Evolutionary conservation across 2,113 vertebrate species (phyloP), one percentile per base, ranked within the genome.

Genomic region (Cathartes aura): DNA sequence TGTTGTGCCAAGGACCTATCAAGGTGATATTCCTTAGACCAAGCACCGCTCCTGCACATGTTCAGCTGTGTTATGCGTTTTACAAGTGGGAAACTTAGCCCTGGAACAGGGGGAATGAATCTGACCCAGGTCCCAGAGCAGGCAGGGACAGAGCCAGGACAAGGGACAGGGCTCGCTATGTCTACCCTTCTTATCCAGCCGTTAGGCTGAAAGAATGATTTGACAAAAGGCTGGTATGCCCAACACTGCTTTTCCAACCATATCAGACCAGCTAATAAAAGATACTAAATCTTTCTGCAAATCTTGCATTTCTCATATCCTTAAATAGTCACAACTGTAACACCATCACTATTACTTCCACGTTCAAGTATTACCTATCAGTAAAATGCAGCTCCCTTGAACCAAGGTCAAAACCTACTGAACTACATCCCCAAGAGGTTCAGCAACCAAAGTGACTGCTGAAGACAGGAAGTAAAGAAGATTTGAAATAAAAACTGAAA

Each of bases 21-120:
- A 75, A 66, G 84, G 48, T 76, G 58, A 32, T 43, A 16, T 15
- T 76, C 45, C 26, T 58, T 17, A 34, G 18, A 27, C 14, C 23
- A 71, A 89, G 18, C 34, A 64, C 45, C 0, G 0, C 15, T 88
- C 24, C 78, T 36, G n/a, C 32, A 64, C 17, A 12, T 0, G 0
- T 30, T 56, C 66, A 72, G 43, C 11, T 86, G 15, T 26, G 12
- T 43, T 47, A 11, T 3, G 8, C 29, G 16, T 24, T 58, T 87
- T 63, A 60, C 6, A 72, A 6, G 11, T 7, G 27, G 18, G 43
- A 94, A 91, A 75, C 13, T 30, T 47, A 85, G 60, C 40, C 66
- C 64, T 38, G 38, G 66, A 40, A 36, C 18, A 67, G 17, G 30
- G 14, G 26, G 10, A 82, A 75, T 30, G 20, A 68, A 45, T 13